A percentile compares a stretch with the other conserved stretches of the same genome.
phyloP scores from a whole-genome alignment of 35 echinoderm and acorn worm species.

The Chiridota heheva region DNA sequence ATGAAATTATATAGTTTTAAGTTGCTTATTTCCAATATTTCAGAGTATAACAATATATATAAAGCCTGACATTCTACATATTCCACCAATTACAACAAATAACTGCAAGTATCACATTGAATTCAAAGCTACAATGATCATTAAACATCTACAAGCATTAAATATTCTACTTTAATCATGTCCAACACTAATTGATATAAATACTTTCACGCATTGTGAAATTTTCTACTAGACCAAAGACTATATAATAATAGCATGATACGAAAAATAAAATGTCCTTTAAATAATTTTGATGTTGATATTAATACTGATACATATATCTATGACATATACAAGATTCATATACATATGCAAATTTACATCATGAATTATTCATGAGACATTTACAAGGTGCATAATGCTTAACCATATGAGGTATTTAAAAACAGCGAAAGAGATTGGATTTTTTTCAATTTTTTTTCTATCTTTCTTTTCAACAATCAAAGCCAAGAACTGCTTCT shows the following conservation, averaged over 20 bases:
- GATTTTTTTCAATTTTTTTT: not conserved
- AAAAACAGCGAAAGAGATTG: not conserved
- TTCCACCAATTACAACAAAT: no score
- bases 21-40: no score
- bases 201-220: no score
- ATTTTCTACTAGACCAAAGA: no score
- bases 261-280: conserved; percentile 42
- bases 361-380: conserved; percentile 48
- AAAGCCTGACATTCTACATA: no score
- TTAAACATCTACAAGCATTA: no score
- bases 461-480: not conserved
- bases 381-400: conserved; percentile 12
- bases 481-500: not conserved
- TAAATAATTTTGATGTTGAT: conserved; percentile 22
- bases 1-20: no score
- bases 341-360: conserved; percentile 38
- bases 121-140: no score
- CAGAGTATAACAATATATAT: no score
- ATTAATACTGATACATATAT: conserved; percentile 56
- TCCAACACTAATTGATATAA: no score
- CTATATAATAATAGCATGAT: conserved; percentile 11
- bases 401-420: conserved; percentile 22
- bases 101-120: no score
- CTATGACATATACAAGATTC: conserved; percentile 27
- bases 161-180: no score